Base-by-base conservation (phyloP, 2,113 vertebrate species). In the Monopterus albus region DNA sequence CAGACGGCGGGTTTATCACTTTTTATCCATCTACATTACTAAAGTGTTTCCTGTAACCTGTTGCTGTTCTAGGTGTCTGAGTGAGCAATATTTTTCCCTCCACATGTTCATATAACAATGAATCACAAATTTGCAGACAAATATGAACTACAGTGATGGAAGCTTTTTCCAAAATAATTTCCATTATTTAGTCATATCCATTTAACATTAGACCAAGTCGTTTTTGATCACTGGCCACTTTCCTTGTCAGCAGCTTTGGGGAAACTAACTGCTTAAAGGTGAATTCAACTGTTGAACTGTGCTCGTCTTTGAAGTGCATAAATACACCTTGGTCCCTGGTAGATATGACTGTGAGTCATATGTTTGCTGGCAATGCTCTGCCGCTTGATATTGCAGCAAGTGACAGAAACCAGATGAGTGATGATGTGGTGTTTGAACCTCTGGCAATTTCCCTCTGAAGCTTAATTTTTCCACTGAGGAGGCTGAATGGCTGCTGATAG, bases 361-460 rank as follows among this genome's bases (percentile, higher is more conserved):
- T 49, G 26, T 39, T 1, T 15, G 14, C 43, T 18, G 3, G 31
- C 39, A 2, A 2, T 63, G 21, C 7, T 65, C 25, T 39, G 49
- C 31, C 52, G 31, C 53, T 72, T 45, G 21, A 42, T 47, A 65
- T 13, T 55, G 50, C 40, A 45, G 40, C 28, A 9, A 60, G 21
- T 20, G 23, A 26, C 36, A 56, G 28, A 81, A 77, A 59, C 17
- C 63, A 75, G 69, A 68, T 38, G 51, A 62, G 58, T 39, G 53
- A 42, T 53, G 57, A 70, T 46, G 64, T 73, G 72, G 38, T 29
- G 57, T 65, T 67, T 17, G 9, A 23, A 18, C 26, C 29, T 59
- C 21, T 15, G 31, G 31, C 10, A n/a, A 15, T 42, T 17, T 33
- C 20, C 33, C 49, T 17, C 21, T 20, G 0, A 58, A 64, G 51